Evolutionary conservation across 2,113 vertebrate species (phyloP).

Genomic region (Coptodon rendalli): DNA sequence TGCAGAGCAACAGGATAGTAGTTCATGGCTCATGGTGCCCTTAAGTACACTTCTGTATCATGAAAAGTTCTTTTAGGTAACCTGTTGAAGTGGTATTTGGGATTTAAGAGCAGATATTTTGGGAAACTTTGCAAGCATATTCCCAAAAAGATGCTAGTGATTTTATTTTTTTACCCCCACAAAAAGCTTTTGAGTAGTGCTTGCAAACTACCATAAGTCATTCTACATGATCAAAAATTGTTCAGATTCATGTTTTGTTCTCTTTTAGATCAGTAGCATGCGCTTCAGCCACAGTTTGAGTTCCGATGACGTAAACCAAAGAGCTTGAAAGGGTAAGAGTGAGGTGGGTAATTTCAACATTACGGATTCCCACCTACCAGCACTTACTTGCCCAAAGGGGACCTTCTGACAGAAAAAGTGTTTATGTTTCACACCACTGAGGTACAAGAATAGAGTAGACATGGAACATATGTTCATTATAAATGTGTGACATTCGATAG

Average conservation of each 20-base stretch:
- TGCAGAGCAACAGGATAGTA: neutral
- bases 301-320: neutral
- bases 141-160: neutral
- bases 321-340: neutral
- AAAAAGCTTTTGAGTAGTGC: neutral
- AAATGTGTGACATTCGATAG: neutral
- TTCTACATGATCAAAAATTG: neutral
- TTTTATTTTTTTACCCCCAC: neutral
- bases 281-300: neutral
- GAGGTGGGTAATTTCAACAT: neutral
- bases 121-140: neutral
- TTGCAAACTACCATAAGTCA: neutral
- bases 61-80: neutral
- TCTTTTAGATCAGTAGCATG: neutral
- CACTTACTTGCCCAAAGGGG: neutral
- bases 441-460: neutral
- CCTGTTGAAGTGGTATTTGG: neutral
- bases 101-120: neutral
- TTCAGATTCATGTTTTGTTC: neutral
- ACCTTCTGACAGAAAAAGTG: neutral
- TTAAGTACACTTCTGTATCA: neutral
- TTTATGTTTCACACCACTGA: neutral
- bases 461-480: neutral
- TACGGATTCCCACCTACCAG: neutral
- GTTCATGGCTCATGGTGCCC: neutral